Percentiles rank a stretch among this genome's conserved stretches.
Conservation (phyloP, 53 echinoderm and acorn worm genomes). For the Holothuria leucospilota region DNA sequence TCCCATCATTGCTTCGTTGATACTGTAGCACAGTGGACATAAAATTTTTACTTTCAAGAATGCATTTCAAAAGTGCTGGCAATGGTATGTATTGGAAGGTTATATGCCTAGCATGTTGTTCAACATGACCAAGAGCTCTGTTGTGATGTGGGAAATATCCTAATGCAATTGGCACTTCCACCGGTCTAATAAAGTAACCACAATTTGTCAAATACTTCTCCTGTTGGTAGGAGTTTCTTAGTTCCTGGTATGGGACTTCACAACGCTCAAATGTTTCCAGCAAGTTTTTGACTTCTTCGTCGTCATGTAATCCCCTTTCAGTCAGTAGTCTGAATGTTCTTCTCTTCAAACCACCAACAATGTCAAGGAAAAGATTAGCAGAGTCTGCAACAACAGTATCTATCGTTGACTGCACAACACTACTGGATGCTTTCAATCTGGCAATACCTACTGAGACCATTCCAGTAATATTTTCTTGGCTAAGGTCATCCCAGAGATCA, state of each 20-base stretch:
- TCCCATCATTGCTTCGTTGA: slow-evolving; percentile 47
- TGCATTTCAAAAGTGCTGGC: slow-evolving; percentile 30
- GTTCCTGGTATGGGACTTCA: not conserved
- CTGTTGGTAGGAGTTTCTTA: not conserved
- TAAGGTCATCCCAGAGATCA: slow-evolving; percentile 56
- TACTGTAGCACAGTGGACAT: slow-evolving; percentile 40
- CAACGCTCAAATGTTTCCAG: slow-evolving; percentile 17
- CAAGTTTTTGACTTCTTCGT: not conserved
- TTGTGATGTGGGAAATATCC: slow-evolving; percentile 55
- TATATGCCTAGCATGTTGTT: slow-evolving; percentile 45
- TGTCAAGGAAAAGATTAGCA: not conserved
- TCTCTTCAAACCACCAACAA: not conserved
- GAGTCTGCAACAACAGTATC: not conserved
- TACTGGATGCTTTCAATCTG: slow-evolving; percentile 34
- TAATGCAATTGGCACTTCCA: slow-evolving; percentile 52
- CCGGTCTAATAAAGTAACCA: slow-evolving; percentile 46
- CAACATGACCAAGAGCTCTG: slow-evolving; percentile 41
- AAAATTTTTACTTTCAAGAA: slow-evolving; percentile 61
- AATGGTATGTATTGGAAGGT: slow-evolving; percentile 67
- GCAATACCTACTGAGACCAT: slow-evolving; percentile 29
- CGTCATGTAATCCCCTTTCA: not conserved
- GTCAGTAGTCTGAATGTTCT: not conserved
- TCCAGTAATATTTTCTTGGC: slow-evolving; percentile 22
- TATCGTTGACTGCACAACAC: slow-evolving; percentile 53
- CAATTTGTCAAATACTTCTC: slow-evolving; percentile 48